Conservation (phyloP, 2,113 vertebrate genomes). For the Strigops habroptila region DNA sequence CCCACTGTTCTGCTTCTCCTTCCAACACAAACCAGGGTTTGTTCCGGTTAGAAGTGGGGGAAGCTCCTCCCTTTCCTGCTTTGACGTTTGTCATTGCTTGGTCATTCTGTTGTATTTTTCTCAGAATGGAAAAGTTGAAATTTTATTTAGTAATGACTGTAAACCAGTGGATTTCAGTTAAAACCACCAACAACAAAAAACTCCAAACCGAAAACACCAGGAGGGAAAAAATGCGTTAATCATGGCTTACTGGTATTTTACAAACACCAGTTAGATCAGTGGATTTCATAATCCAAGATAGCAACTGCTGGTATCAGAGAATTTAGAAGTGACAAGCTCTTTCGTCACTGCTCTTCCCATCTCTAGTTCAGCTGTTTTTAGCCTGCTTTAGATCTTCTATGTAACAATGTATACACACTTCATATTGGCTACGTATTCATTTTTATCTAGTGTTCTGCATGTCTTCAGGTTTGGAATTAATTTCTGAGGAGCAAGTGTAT, state of each 20-base stretch:
- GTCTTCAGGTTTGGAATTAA: not conserved
- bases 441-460: not conserved
- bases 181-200: not conserved
- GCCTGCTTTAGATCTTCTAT: not conserved
- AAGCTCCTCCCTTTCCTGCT: not conserved
- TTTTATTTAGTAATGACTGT: not conserved
- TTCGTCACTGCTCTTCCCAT: not conserved
- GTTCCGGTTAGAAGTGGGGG: constrained; percentile 9
- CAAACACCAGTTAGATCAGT: not conserved
- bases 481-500: not conserved
- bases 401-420: not conserved
- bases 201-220: not conserved
- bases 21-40: constrained; percentile 1
- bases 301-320: not conserved
- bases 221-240: not conserved
- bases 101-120: not conserved
- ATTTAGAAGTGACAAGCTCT: not conserved
- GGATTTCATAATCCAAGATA: not conserved
- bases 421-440: not conserved
- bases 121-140: not conserved
- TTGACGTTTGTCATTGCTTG: not conserved
- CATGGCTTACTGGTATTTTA: not conserved
- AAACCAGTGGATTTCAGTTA: not conserved
- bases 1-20: not conserved
- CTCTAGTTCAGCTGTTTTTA: not conserved